Evolutionary conservation across 2,113 vertebrate genomes (phyloP).

Genomic region (Phrynosoma blainvillii): DNA sequence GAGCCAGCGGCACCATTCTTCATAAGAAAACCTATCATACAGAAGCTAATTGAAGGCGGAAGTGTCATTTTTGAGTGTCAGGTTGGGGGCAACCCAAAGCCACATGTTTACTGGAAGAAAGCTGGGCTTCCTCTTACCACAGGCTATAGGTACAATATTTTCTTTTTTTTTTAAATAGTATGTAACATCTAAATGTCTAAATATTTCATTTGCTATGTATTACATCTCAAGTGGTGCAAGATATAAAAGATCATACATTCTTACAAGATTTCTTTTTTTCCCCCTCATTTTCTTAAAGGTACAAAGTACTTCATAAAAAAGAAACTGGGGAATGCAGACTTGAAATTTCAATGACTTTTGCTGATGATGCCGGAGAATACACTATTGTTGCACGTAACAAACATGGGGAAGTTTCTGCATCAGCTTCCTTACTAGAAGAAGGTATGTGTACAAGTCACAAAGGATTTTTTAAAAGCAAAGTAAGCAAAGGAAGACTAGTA

Average conservation of each 20-base stretch:
- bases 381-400: slow-evolving; percentile 88
- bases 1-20: slow-evolving; percentile 88
- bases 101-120: slow-evolving; percentile 97
- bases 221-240: slow-evolving; percentile 11
- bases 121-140: slow-evolving; percentile 89
- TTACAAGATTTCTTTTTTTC: neutral
- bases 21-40: slow-evolving; percentile 83
- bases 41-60: slow-evolving; percentile 93
- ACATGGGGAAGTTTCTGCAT: slow-evolving; percentile 89
- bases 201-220: neutral
- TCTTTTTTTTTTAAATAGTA: neutral
- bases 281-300: slow-evolving; percentile 73
- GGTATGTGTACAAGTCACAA: slow-evolving; percentile 73
- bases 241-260: neutral
- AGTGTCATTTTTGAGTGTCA: slow-evolving; percentile 92
- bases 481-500: neutral
- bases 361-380: slow-evolving; percentile 98
- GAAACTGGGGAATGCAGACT: slow-evolving; percentile 92
- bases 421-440: slow-evolving; percentile 90
- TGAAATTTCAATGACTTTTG: slow-evolving; percentile 98
- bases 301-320: slow-evolving; percentile 92
- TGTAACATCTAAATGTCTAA: too few relatives aligned
- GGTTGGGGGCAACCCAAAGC: slow-evolving; percentile 91
- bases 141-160: slow-evolving; percentile 89
- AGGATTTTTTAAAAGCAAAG: neutral